Conservation (phyloP, 2,113 vertebrate species). For the Upupa epops region DNA sequence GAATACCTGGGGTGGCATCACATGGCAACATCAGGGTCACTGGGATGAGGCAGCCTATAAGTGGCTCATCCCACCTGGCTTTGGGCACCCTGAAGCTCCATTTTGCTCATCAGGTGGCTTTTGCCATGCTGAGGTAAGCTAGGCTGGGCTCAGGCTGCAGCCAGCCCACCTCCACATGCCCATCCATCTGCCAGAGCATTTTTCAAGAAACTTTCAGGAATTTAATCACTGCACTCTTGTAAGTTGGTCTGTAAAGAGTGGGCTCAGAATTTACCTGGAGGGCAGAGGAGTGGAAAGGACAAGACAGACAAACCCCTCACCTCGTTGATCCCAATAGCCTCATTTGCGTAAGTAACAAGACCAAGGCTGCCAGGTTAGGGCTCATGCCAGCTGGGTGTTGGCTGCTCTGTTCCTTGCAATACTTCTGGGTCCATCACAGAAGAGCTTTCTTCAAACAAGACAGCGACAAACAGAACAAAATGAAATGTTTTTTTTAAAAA, state of each 20-base stretch:
- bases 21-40: background rate
- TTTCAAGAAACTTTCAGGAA: background rate
- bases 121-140: background rate
- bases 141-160: background rate
- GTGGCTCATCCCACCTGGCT: background rate
- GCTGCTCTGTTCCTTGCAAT: background rate
- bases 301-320: background rate
- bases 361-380: background rate
- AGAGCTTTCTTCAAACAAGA: background rate
- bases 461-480: background rate
- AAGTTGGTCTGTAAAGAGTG: background rate
- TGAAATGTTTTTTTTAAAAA: background rate
- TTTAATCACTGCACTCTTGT: background rate
- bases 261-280: background rate
- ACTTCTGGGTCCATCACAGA: background rate
- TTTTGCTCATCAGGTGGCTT: background rate
- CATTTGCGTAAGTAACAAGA: background rate
- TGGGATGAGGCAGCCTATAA: background rate
- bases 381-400: background rate
- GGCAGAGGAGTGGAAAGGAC: background rate
- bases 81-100: background rate
- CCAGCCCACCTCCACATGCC: fast-evolving
- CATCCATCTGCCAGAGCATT: background rate
- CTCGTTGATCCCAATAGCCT: background rate
- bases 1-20: background rate